Evolutionary conservation across 1,140 invertebrate species (phyloP), one percentile per base, ranked within the genome.

Genomic region (Psilanteris sp.): DNA sequence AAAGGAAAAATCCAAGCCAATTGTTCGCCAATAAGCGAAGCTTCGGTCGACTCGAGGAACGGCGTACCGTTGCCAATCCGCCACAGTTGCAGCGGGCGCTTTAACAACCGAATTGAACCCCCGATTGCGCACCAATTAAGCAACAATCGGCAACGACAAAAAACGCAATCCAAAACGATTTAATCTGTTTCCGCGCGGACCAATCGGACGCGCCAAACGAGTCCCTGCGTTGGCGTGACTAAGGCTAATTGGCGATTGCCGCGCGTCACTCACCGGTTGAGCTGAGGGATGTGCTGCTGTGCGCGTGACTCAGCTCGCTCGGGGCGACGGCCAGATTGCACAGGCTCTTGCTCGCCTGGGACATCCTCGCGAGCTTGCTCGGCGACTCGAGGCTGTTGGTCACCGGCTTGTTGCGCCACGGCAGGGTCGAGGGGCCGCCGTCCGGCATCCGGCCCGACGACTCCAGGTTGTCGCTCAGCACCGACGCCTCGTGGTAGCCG

Each of bases 401-500:
- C 4, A 29, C 20, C 3, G 71, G 52, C 9, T 78, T 82, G 15
- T 80, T 82, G 13, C 85, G 79, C 16, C 87, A 81, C 0, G 87
- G 86, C n/a, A 87, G 48, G 1, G 86, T 87, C 59, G 32, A 48
- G 22, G 41, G 37, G 14, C 55, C 55, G 6, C 55, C 43, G 5
- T 87, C 86, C 0, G 81, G 84, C 59, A 85, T 80, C 34, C 85
- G 73, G 0, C 78, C 80, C 6, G 86, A 85, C 0, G 87, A 86
- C 31, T 90, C 90, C 0, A 86, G 87, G 74, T 90, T 90, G 74
- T 93, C 91, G 71, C 92, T 93, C 37, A 93, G 86, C 4, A 93
- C 89, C 2, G 93, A 93, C 4, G 93, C 90, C 79, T 94, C 93
- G 81, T 94, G 93, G 80, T 94, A 94, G 0, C 93, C 93, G 46